phyloP scores from a whole-genome alignment of 2,113 vertebrate genomes.

The Lampris incognitus region DNA sequence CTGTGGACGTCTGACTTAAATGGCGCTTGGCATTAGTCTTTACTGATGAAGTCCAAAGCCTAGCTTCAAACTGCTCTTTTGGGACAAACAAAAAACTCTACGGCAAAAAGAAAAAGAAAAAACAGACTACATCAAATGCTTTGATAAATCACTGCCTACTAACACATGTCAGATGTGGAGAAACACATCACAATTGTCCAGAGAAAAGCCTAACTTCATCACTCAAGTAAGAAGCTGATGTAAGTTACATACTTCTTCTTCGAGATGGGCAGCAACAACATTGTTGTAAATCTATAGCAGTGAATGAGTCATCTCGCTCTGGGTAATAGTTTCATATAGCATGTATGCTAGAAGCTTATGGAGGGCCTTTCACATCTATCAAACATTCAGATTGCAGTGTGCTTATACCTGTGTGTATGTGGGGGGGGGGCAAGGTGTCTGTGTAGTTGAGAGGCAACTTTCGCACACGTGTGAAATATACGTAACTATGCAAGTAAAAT shows the following conservation, averaged over 20 bases:
- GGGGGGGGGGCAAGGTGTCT: constrained; percentile 58
- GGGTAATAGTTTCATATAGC: constrained; percentile 58
- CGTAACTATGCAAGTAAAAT: constrained; percentile 28
- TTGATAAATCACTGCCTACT: constrained; percentile 73
- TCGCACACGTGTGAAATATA: constrained; percentile 66
- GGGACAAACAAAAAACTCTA: constrained; percentile 61
- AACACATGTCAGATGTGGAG: constrained; percentile 71
- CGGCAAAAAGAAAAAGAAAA: constrained; percentile 71
- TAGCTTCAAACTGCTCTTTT: constrained; percentile 49
- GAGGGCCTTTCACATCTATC: constrained; percentile 59
- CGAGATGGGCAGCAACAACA: constrained; percentile 58
- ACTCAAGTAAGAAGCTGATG: constrained; percentile 46
- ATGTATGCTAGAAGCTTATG: constrained; percentile 55
- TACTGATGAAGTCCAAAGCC: constrained; percentile 57
- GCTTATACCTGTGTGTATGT: constrained; percentile 45
- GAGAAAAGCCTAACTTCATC: constrained; percentile 44
- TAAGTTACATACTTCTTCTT: constrained; percentile 7
- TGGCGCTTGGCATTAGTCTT: constrained; percentile 49
- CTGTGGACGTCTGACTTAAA: constrained; percentile 59
- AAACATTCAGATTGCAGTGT: constrained; percentile 56
- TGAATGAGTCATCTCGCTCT: constrained; percentile 64
- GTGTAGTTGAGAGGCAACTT: constrained; percentile 11
- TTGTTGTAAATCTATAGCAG: constrained; percentile 39
- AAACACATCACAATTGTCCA: constrained; percentile 29
- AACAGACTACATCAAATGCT: constrained; percentile 58